Evolutionary conservation across 2,797 vertebrate species (phyloP).

Genomic region (Squalus acanthias): DNA sequence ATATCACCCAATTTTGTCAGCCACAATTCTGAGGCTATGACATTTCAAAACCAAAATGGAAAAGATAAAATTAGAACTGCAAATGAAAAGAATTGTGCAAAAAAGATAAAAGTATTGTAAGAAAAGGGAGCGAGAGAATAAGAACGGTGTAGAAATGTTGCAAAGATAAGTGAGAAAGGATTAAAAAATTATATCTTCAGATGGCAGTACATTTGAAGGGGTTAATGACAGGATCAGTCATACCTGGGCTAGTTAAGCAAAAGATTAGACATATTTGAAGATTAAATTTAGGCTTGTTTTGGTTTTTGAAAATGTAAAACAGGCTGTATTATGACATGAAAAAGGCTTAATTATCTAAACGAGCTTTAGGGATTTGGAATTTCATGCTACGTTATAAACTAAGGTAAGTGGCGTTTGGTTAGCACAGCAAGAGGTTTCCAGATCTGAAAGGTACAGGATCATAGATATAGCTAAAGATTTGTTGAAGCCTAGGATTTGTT

Average conservation of each 20-base stretch:
- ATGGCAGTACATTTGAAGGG: not conserved
- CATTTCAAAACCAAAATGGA: not conserved
- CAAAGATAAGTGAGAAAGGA: not conserved
- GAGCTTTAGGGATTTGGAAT: not conserved
- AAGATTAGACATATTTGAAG: not conserved
- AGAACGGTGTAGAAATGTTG: not conserved
- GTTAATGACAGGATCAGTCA: not conserved
- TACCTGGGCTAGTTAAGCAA: not conserved
- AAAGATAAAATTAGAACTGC: not conserved
- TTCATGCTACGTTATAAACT: not conserved
- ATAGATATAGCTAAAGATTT: not conserved
- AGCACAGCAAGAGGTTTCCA: not conserved
- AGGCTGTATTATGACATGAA: not conserved
- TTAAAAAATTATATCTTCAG: not conserved
- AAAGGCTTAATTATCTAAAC: not conserved
- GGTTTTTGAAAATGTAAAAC: not conserved
- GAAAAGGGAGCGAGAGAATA: not conserved
- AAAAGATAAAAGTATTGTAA: not conserved
- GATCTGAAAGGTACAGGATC: not conserved
- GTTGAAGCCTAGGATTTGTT: not conserved
- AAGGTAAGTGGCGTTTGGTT: not conserved
- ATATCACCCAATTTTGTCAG: not conserved
- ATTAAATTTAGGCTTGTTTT: not conserved
- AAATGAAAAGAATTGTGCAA: not conserved
- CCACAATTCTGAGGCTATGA: not conserved